Percentiles rank a stretch among this genome's conserved stretches.
These are phyloP conservation scores for Grantiella picta DNA, from an alignment of 2,113 vertebrate species.

Conservation along the genomic window DNA sequence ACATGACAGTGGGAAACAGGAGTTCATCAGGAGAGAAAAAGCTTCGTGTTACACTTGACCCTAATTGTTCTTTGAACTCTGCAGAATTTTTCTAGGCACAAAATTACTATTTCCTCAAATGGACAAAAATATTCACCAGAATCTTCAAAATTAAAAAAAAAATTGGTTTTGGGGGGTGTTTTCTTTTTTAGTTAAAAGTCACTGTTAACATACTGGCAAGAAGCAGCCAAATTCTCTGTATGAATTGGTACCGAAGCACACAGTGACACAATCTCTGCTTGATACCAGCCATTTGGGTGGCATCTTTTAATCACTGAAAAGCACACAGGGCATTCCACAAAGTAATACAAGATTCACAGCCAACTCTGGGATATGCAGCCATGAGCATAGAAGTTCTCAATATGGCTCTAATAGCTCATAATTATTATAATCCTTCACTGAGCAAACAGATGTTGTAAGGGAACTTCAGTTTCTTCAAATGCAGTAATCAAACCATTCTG, in stretches of 20 bases:
- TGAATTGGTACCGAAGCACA: not conserved
- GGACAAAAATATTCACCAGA: not conserved
- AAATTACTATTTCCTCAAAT: not conserved
- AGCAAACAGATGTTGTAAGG: constrained; percentile 67
- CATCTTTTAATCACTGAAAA: constrained; percentile 47
- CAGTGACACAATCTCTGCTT: constrained; percentile 6
- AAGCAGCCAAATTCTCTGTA: not conserved
- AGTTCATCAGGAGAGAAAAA: not conserved
- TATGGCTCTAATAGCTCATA: constrained; percentile 67
- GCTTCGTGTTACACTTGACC: not conserved
- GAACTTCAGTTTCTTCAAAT: constrained; percentile 59
- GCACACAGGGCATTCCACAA: constrained; percentile 34
- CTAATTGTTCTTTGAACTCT: not conserved
- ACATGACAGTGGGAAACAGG: not conserved
- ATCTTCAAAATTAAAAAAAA: not conserved
- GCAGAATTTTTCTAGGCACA: not conserved
- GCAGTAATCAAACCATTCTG: constrained; percentile 62
- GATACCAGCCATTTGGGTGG: constrained; percentile 25
- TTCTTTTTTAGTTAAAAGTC: not conserved
- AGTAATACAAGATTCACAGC: constrained; percentile 44
- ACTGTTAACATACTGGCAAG: not conserved
- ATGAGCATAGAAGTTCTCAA: constrained; percentile 60
- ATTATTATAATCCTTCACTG: constrained; percentile 70
- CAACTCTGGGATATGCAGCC: constrained; percentile 54
- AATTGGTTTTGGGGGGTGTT: not conserved